phyloP scores from a whole-genome alignment of 2,888 invertebrate genomes.

The Dilophus febrilis region DNA sequence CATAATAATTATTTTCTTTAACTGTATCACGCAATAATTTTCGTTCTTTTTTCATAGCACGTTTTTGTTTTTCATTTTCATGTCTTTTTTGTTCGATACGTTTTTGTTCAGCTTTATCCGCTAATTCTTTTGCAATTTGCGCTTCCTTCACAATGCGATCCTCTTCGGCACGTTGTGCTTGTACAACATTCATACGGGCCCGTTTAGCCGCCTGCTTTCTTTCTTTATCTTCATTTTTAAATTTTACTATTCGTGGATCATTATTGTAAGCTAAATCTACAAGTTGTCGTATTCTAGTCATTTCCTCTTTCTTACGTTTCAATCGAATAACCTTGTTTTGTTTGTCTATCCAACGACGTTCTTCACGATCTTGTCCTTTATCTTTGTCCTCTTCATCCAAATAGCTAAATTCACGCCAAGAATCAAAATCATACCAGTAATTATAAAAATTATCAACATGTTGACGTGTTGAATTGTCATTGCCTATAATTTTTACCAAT shows the following conservation, averaged over 20 bases:
- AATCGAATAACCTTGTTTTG: slow-evolving; percentile 87
- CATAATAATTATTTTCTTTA: slow-evolving; percentile 68
- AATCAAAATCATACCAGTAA: slow-evolving; percentile 97
- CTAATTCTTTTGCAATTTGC: slow-evolving; percentile 54
- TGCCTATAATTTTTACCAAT: no score
- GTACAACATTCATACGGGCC: slow-evolving; percentile 70
- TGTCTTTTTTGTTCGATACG: slow-evolving; percentile 66
- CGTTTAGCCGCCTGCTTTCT: slow-evolving; percentile 74
- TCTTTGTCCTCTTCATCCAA: slow-evolving; percentile 98
- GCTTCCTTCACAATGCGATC: slow-evolving; percentile 58
- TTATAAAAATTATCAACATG: slow-evolving; percentile 89
- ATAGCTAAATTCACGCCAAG: slow-evolving; percentile 98
- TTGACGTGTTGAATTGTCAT: slow-evolving; percentile 56
- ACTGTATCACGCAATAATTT: slow-evolving; percentile 63
- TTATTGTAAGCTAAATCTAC: slow-evolving; percentile 88
- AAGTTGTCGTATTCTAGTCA: slow-evolving; percentile 71
- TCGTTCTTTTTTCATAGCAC: slow-evolving; percentile 70
- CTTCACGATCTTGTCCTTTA: slow-evolving; percentile 90
- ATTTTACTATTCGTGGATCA: slow-evolving; percentile 83
- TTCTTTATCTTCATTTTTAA: slow-evolving; percentile 88
- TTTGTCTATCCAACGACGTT: slow-evolving; percentile 95
- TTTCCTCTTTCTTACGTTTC: slow-evolving; percentile 93
- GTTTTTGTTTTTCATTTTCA: slow-evolving; percentile 72
- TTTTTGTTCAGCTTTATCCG: slow-evolving; percentile 67
- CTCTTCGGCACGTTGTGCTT: slow-evolving; percentile 69